phyloP scores from a whole-genome alignment of 2,113 vertebrate genomes.

The Chloroceryle aenea region DNA sequence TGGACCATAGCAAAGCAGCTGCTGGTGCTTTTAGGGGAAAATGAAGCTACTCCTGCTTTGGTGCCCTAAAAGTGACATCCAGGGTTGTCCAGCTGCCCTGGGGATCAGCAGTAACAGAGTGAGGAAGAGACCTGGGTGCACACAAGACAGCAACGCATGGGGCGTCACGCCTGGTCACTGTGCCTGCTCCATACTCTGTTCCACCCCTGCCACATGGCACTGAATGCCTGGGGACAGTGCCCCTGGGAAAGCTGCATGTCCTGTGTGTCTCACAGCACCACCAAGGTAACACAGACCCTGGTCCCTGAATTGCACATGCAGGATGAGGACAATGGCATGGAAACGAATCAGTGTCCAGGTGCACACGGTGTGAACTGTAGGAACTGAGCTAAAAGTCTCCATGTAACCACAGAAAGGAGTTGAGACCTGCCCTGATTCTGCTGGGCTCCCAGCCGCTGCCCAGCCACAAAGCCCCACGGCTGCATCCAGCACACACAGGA shows the following conservation, averaged over 20 bases:
- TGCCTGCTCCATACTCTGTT: not conserved
- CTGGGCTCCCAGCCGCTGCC: not conserved
- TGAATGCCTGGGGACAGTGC: not conserved
- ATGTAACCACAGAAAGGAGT: constrained; percentile 31
- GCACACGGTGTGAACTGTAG: not conserved
- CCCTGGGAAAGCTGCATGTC: not conserved
- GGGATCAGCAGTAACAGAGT: not conserved
- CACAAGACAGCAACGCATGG: not conserved
- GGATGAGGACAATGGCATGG: not conserved
- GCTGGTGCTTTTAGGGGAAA: not conserved
- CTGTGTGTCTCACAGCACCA: not conserved
- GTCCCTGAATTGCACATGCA: fast-evolving
- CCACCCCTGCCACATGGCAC: fast-evolving
- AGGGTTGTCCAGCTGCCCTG: not conserved
- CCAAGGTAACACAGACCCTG: not conserved
- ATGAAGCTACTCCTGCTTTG: not conserved
- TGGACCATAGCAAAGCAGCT: not conserved
- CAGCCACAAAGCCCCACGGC: not conserved
- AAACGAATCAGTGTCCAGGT: not conserved
- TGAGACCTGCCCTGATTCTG: constrained; percentile 26
- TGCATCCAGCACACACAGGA: not conserved
- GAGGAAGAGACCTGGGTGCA: not conserved
- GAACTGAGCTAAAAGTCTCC: constrained; percentile 28
- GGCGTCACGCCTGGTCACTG: not conserved
- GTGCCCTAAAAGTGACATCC: not conserved